Base-by-base conservation (phyloP, 2,888 invertebrate species). In the Ligdia adustata region DNA sequence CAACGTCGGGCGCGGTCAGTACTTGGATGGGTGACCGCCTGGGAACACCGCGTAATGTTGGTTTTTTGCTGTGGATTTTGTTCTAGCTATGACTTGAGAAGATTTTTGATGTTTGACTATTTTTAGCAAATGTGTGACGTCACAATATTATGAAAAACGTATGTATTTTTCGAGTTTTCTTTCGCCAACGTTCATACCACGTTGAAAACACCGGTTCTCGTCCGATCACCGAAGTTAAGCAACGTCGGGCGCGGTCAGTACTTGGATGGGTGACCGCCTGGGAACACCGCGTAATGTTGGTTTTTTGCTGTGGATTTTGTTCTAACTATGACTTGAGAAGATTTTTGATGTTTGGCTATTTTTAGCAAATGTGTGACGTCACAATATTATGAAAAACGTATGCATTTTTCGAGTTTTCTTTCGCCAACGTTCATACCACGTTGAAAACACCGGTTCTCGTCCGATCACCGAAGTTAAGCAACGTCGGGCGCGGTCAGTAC, bases 191-290 rank as follows among this genome's bases (percentile, higher is more conserved):
- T 73, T 72, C 79, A 79, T 76, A 76, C 75, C 70, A 76, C 65
- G 74, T 74, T 22, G 22, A 22, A 7, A 22, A 22, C 22, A 81
- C 80, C 80, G 81, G 82, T 82, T 83, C 82, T 83, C 82, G 82
- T 82, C 82, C 78, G 82, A 82, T 81, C 82, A 82, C 82, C 79
- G 81, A 82, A 84, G 79, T 82, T 74, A 82, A 80, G 79, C 79
- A 79, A 79, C 80, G 72, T 83, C 77, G 81, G 82, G 80, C 82
- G 79, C 69, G 76, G 77, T 83, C 78, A 84, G 84, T 83, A 82
- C 84, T 55, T 50, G 48, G 45, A 53, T 54, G 48, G 56, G 82
- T 83, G 83, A 84, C 84, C 80, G 82, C 80, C 73, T 79, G 75
- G 77, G 68, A 73, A 71, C 68, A 72, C 68, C 66, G 58, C 72